Evolutionary conservation across 2,113 vertebrate genomes (phyloP), one percentile per base, ranked within the genome.

Genomic region (Apistogramma diplotaenia): DNA sequence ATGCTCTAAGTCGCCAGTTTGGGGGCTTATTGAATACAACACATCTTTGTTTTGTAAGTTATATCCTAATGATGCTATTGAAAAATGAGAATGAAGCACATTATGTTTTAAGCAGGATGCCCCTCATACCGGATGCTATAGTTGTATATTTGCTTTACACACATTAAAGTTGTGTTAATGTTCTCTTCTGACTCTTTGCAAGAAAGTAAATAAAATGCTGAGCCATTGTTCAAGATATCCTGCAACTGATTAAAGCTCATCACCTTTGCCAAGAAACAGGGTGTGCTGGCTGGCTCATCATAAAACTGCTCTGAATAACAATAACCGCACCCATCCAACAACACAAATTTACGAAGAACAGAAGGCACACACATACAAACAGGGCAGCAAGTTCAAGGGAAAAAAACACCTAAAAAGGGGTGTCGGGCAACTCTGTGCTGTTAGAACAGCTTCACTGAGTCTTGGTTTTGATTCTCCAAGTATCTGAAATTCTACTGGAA

Each of bases 281-380:
- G 92, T 75, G 93, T 91, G 92, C 91, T 89, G 81, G 85, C 87
- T 93, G 92, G 82, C 89, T 90, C 87, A 89, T 90, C 85, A 87
- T 51, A 76, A 86, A 74, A 31, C 62, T 33, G 77, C 46, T 88
- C 73, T 76, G 70, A 86, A 84, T 67, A 81, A 77, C 62, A 56
- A 31, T 72, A 78, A 65, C 85, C 79, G 61, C 90, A 80, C 81
- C 87, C 89, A 65, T 85, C 87, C 85, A 74, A 18, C 62, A 80
- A 82, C 85, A 83, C 76, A 84, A 37, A 82, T 71, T 73, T 59
- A 82, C 31, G 56, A 76, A 75, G 79, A 65, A 78, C n/a, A n/a
- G n/a, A 51, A 49, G 33, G 29, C 27, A 56, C 53, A 76, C 74
- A n/a, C 43, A 27, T 60, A 37, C 40, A 29, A 51, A 70, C 0